These are phyloP conservation scores for cat (Felis catus) DNA, from an alignment of 2,113 vertebrate species.

Conservation along the genomic window DNA sequence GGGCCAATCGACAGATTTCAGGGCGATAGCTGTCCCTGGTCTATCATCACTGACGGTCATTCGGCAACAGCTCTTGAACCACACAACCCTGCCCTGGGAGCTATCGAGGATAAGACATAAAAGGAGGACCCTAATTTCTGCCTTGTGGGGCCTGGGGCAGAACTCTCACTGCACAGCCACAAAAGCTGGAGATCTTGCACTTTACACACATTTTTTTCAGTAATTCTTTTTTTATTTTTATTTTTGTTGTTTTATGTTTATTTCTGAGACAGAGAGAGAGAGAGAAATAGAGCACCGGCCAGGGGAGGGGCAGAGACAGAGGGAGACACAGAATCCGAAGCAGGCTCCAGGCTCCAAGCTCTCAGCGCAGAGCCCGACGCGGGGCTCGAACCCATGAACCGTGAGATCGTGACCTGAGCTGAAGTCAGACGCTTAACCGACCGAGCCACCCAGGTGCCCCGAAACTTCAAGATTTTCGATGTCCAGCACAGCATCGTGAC, in stretches of 20 bases:
- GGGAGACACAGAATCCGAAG: no score
- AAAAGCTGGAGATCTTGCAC: rapidly evolving
- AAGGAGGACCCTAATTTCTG: not conserved
- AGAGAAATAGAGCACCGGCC: no score
- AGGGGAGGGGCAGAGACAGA: no score
- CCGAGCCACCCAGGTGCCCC: no score
- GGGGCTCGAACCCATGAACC: no score
- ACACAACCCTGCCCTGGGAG: rapidly evolving
- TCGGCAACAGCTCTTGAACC: rapidly evolving
- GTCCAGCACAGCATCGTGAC: not conserved
- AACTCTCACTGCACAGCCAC: rapidly evolving
- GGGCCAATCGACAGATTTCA: no score
- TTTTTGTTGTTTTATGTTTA: no score
- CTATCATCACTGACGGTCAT: not conserved
- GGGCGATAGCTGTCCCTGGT: rapidly evolving
- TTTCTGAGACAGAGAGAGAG: no score
- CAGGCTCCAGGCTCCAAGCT: no score
- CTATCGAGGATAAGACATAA: rapidly evolving
- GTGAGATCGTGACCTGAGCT: no score
- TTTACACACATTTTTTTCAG: rapidly evolving
- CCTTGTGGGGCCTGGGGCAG: not conserved
- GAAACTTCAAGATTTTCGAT: not conserved
- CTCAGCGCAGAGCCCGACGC: no score
- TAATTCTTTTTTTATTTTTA: not conserved
- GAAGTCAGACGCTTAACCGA: no score